Evolutionary conservation across 2,113 vertebrate genomes (phyloP).

Genomic region (Hippocampus zosterae): DNA sequence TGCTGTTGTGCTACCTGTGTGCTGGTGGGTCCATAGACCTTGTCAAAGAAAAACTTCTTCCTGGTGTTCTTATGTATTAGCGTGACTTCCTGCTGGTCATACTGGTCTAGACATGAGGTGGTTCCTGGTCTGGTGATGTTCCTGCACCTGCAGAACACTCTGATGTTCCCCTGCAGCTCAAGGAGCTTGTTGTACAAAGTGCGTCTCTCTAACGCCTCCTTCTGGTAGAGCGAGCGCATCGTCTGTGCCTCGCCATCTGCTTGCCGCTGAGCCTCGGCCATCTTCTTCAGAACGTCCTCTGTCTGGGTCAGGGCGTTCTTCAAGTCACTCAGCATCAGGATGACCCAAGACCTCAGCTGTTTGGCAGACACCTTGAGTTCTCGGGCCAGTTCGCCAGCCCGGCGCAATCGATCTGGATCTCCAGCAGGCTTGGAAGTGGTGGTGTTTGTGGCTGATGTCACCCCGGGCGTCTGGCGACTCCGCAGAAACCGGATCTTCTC

Average conservation of each 20-base stretch:
- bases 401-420: conserved; percentile 32
- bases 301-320: conserved; percentile 46
- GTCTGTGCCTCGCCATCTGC: conserved; percentile 40
- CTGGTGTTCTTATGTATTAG: conserved; percentile 45
- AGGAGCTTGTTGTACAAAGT: conserved; percentile 61
- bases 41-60: conserved; percentile 66
- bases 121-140: conserved; percentile 7
- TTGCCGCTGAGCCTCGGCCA: conserved; percentile 30
- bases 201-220: conserved; percentile 58
- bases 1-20: conserved; percentile 54
- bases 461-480: not conserved
- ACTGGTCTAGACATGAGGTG: conserved; percentile 44
- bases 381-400: conserved; percentile 34
- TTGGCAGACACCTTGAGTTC: conserved; percentile 59
- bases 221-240: conserved; percentile 51
- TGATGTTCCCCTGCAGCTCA: conserved; percentile 66
- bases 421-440: conserved; percentile 4
- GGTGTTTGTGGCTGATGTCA: conserved; percentile 7
- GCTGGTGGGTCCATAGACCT: conserved; percentile 55
- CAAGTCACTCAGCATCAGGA: conserved; percentile 44
- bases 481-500: conserved; percentile 51
- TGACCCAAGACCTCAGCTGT: conserved; percentile 42
- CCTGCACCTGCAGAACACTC: conserved; percentile 66
- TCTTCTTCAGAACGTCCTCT: conserved; percentile 5
- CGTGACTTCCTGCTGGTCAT: conserved; percentile 53